Conservation (phyloP, 2,797 vertebrate species). For the Tamandua tetradactyla region DNA sequence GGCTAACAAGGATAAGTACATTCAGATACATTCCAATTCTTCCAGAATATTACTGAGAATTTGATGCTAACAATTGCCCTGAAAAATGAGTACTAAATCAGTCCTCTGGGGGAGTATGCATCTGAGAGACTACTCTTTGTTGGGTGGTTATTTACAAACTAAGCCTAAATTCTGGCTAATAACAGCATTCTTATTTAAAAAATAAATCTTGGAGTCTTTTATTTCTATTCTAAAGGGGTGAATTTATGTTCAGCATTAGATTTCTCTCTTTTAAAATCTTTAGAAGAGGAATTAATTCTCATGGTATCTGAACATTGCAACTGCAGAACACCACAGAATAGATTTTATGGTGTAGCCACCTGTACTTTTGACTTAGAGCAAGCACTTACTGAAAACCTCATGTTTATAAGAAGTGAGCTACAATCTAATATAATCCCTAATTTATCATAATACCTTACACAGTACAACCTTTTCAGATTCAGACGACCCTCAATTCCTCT, state of each 20-base stretch:
- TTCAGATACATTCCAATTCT: not conserved
- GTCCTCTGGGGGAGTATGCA: not conserved
- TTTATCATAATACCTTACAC: not conserved
- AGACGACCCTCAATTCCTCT: not conserved
- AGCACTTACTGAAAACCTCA: constrained; percentile 26
- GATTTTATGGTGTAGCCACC: not conserved
- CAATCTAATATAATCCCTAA: constrained; percentile 16
- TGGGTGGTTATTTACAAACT: constrained; percentile 30
- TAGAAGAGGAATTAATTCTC: constrained; percentile 26
- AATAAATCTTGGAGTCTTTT: not conserved
- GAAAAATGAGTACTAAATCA: not conserved
- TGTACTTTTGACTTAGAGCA: constrained; percentile 3
- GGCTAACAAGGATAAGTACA: not conserved
- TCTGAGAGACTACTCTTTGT: not conserved
- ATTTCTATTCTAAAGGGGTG: not conserved
- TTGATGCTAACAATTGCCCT: not conserved
- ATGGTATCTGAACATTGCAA: not conserved
- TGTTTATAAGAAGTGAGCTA: not conserved
- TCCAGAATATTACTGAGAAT: not conserved
- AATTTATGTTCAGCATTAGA: constrained; percentile 36
- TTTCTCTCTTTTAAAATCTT: not conserved
- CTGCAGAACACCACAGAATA: not conserved
- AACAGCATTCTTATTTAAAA: constrained; percentile 23
- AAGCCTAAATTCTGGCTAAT: constrained; percentile 19
- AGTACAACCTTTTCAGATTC: constrained; percentile 26